Conservation (phyloP, 2,113 vertebrate genomes). For the Lota lota region DNA sequence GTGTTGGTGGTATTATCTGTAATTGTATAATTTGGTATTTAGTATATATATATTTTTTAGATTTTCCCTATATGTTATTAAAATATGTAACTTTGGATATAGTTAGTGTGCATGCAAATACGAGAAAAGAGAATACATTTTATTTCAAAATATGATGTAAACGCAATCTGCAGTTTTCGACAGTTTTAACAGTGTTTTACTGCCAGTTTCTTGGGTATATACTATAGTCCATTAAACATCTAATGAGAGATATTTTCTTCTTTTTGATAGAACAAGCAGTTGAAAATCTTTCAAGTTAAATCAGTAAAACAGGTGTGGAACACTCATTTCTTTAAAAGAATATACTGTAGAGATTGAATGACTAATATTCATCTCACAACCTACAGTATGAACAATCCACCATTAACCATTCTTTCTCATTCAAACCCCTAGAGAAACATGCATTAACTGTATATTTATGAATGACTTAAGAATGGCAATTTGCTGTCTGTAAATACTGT, state of each 20-base stretch:
- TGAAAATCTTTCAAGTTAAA: constrained; percentile 73
- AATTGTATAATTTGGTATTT: constrained; percentile 6
- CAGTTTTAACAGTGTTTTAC: too few species aligned
- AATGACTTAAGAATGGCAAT: constrained; percentile 34
- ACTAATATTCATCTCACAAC: constrained; percentile 61
- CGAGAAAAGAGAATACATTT: too few species aligned
- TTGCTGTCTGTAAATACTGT: constrained; percentile 39
- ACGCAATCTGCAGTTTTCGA: too few species aligned
- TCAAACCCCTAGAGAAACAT: constrained; percentile 36
- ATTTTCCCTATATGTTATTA: too few species aligned
- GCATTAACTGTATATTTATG: constrained; percentile 35
- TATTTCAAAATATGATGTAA: too few species aligned
- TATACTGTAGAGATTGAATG: constrained; percentile 50
- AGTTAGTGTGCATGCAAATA: neutral
- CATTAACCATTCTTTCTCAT: constrained; percentile 44
- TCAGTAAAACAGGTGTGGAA: constrained; percentile 72
- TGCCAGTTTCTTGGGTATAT: too few species aligned
- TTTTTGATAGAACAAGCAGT: constrained; percentile 71
- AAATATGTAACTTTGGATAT: neutral
- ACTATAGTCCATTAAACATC: constrained; percentile 6
- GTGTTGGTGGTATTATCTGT: neutral
- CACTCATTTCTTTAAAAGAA: constrained; percentile 50
- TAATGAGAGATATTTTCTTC: constrained; percentile 59
- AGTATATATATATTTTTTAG: too few species aligned
- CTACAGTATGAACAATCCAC: constrained; percentile 33